Percentiles rank a stretch among this genome's conserved stretches.
Conservation (phyloP, 2,113 vertebrate genomes). For the Tauraco erythrolophus region DNA sequence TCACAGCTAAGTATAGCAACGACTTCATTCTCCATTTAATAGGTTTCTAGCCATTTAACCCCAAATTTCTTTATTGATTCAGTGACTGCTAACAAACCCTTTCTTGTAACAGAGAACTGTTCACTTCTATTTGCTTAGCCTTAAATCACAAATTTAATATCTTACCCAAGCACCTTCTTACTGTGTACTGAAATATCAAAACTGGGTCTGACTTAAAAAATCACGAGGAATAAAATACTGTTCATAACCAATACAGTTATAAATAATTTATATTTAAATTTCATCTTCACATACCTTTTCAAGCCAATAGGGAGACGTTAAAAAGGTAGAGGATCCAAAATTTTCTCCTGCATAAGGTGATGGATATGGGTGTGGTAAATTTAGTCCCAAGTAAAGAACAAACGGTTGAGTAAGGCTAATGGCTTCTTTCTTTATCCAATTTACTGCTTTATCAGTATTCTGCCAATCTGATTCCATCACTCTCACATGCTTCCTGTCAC, state of each 20-base stretch:
- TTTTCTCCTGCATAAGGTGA: conserved; percentile 88
- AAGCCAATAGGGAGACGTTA: conserved; percentile 93
- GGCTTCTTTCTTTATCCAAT: conserved; percentile 86
- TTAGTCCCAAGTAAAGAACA: conserved; percentile 92
- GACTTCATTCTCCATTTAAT: background rate
- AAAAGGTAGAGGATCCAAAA: conserved; percentile 93
- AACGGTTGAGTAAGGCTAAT: conserved; percentile 81
- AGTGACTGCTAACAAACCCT: background rate
- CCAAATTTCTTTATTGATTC: background rate
- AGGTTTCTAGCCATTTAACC: background rate
- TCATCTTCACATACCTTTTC: conserved; percentile 79
- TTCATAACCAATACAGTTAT: background rate
- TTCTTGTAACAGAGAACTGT: background rate
- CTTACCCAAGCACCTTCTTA: background rate
- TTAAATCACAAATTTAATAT: background rate
- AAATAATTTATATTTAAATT: background rate
- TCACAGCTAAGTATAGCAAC: background rate
- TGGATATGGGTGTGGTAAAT: conserved; percentile 93
- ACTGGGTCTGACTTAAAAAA: background rate
- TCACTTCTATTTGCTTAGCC: background rate
- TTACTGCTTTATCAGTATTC: conserved; percentile 81
- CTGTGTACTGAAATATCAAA: background rate
- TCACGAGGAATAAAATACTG: background rate
- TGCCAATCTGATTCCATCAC: conserved; percentile 89
- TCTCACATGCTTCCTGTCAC: conserved; percentile 78